Base-by-base conservation (phyloP, 1,140 invertebrate genomes). In the Conus ventricosus region DNA sequence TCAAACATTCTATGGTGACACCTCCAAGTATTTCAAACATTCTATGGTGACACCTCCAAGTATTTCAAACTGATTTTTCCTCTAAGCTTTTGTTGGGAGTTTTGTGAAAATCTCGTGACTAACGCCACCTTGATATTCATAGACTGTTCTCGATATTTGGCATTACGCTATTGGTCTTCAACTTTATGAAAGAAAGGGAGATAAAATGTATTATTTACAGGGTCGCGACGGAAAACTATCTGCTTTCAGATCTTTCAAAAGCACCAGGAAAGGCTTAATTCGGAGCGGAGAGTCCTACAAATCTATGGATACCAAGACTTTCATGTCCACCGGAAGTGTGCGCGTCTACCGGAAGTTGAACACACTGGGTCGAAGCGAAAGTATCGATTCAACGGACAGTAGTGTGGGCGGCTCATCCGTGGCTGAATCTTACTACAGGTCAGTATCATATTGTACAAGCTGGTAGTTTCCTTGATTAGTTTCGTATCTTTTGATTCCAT, bases 391-490 rank as follows among this genome's bases (percentile, higher is more conserved):
- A 2, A 63, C 82, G 5, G 82, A 84, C 82, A 84, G 82, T 15
- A 84, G 82, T 13, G 57, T 84, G 10, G 82, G 82, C 6, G 82
- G 82, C 8, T 84, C 82, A 23, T 84, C 82, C 7, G 54, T 84
- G 54, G 82, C 82, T 25, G 82, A 84, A 39, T 84, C 82, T 15
- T 84, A 84, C 20, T 84, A 84, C 82, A 84, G 82, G 82, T 84
- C 7, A 7, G n/a, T 25, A 39, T 78, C 4, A 0, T 78, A 6
- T 39, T 76, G 20, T 23, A 25, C 13, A n/a, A 13, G 10, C 17
- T 78, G 8, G 2, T 23, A 39, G 27, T 27, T 51, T 78, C 20
- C 13, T 10, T 71, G 11, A 7, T 71, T 71, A 7, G 67, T 71
- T 71, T 71, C 6, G 11, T 71, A 5, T 71, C 0, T 71, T 13